Percentiles rank a stretch among this genome's conserved stretches.
These are phyloP conservation scores for Caenorhabditis angaria DNA, from an alignment of 2,888 invertebrate genomes.

Conservation along the genomic window DNA sequence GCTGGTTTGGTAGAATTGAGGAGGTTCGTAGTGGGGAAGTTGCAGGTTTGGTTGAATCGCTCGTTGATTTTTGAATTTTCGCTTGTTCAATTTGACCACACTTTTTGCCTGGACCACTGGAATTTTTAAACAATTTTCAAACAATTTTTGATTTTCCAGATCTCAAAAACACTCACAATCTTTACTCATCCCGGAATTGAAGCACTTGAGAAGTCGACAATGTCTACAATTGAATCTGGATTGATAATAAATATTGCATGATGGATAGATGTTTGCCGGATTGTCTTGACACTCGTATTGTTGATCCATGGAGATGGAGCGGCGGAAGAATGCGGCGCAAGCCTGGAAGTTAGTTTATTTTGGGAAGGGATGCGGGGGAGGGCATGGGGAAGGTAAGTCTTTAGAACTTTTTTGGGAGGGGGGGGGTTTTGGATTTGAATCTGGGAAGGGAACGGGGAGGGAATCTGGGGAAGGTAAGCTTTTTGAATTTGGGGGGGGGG, in stretches of 20 bases:
- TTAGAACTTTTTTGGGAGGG: too few species aligned
- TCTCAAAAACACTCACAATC: slow-evolving; percentile 25
- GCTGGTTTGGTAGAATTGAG: slow-evolving; percentile 12
- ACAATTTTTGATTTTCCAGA: background rate
- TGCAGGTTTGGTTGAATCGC: background rate
- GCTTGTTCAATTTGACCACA: background rate
- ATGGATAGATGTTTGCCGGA: background rate
- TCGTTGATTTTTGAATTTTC: slow-evolving; percentile 6
- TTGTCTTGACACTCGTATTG: slow-evolving; percentile 31
- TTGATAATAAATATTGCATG: slow-evolving; percentile 21
- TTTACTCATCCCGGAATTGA: slow-evolving; percentile 25
- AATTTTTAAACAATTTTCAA: background rate
- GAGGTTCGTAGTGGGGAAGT: background rate
- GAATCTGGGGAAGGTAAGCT: too few species aligned
- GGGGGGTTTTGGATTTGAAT: too few species aligned
- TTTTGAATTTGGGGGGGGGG: too few species aligned
- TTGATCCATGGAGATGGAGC: slow-evolving; percentile 35
- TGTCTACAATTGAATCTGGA: slow-evolving; percentile 33
- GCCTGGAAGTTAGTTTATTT: slow-evolving; percentile 22
- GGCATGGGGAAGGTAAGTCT: too few species aligned
- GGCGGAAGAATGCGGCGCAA: slow-evolving; percentile 40
- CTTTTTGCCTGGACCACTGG: slow-evolving; percentile 40
- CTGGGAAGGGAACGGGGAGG: too few species aligned
- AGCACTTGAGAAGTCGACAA: slow-evolving; percentile 29
- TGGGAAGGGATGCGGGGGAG: too few species aligned